These are phyloP conservation scores for Drosophila busckii DNA, from an alignment of 1,140 invertebrate species.

Conservation along the genomic window DNA sequence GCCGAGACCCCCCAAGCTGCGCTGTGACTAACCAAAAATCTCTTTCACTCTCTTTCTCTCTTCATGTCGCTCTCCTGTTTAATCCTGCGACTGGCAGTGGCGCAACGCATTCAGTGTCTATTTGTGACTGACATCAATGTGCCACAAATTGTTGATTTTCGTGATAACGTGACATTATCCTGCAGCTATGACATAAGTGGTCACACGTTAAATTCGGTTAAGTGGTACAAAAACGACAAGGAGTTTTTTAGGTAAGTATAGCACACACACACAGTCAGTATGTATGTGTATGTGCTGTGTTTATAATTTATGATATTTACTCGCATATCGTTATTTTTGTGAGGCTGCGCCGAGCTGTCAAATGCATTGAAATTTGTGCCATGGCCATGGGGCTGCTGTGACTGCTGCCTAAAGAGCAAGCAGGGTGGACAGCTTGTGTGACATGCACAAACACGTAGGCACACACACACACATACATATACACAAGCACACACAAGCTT, in stretches of 20 bases:
- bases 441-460: not conserved
- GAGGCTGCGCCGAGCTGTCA: slow-evolving; percentile 58
- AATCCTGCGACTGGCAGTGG: too few relatives aligned
- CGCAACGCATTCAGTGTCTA: slow-evolving; percentile 66
- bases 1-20: slow-evolving; percentile 18
- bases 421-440: not conserved
- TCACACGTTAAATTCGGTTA: slow-evolving; percentile 86
- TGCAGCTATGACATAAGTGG: slow-evolving; percentile 82
- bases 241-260: slow-evolving; percentile 85
- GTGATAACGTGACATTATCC: slow-evolving; percentile 80
- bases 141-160: slow-evolving; percentile 80
- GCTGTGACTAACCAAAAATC: slow-evolving; percentile 23
- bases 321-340: slow-evolving; percentile 46
- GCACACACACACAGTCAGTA: not conserved
- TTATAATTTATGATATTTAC: slow-evolving; percentile 71
- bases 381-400: slow-evolving; percentile 24
- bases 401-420: too few relatives aligned
- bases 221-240: slow-evolving; percentile 88
- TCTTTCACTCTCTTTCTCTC: not conserved
- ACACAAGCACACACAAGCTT: not conserved
- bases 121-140: slow-evolving; percentile 78
- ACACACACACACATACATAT: not conserved
- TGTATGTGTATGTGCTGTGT: slow-evolving; percentile 16
- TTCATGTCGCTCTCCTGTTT: slow-evolving; percentile 6
- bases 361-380: slow-evolving; percentile 55